phyloP scores from a whole-genome alignment of 2,888 invertebrate species.

The Teleogryllus oceanicus region DNA sequence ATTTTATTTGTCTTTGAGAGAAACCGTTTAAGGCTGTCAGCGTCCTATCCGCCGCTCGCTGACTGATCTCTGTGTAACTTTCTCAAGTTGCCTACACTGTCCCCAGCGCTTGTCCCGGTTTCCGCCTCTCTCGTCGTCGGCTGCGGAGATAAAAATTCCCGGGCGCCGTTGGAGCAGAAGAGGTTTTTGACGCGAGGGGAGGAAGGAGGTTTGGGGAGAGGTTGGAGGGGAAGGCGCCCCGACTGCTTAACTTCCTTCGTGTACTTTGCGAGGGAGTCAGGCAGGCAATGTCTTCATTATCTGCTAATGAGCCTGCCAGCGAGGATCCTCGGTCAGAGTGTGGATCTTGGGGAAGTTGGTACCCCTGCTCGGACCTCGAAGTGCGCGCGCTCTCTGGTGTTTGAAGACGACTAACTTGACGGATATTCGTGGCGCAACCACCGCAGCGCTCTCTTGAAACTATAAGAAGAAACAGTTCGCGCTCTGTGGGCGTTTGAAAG shows the following conservation, averaged over 20 bases:
- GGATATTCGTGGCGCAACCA: no score
- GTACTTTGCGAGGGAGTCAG: background rate
- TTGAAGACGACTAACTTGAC: background rate
- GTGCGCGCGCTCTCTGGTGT: background rate
- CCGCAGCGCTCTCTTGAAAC: no score
- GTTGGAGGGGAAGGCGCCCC: background rate
- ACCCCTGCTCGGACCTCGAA: background rate
- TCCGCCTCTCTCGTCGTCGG: background rate
- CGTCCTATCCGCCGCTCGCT: background rate
- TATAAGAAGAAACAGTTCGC: no score
- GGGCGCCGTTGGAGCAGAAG: background rate
- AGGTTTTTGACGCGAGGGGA: background rate
- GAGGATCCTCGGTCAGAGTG: background rate
- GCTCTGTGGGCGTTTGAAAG: no score
- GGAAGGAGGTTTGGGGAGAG: background rate
- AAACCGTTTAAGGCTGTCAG: background rate
- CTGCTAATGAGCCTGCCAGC: constrained; percentile 8
- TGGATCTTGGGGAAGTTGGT: constrained; percentile 9
- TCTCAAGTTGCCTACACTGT: constrained; percentile 8
- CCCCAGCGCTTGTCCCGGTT: background rate
- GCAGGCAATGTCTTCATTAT: background rate
- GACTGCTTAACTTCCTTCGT: background rate
- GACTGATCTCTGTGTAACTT: constrained; percentile 18
- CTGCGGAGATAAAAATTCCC: background rate
- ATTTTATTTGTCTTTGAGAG: constrained; percentile 11